These are phyloP conservation scores for Martes flavigula DNA, from an alignment of 2,797 vertebrate species.

Conservation along the genomic window DNA sequence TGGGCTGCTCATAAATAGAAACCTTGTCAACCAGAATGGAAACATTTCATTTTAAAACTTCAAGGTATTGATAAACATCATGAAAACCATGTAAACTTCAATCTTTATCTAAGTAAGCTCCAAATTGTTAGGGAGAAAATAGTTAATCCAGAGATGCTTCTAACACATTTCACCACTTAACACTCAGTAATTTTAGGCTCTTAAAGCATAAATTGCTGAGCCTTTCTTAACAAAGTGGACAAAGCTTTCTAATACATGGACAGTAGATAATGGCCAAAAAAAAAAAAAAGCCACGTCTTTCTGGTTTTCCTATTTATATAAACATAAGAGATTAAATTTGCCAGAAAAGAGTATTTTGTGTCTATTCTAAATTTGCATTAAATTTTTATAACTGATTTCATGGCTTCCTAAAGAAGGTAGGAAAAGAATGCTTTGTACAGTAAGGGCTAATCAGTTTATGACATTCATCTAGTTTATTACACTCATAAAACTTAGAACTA, in stretches of 20 bases:
- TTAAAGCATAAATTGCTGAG: constrained; percentile 23
- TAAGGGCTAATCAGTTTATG: constrained; percentile 7
- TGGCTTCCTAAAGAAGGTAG: not conserved
- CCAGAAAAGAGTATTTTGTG: not conserved
- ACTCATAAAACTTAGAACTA: not conserved
- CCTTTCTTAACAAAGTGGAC: not conserved
- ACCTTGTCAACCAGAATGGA: constrained; percentile 59
- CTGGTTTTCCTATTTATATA: constrained; percentile 21
- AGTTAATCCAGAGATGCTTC: constrained; percentile 53
- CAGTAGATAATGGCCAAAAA: not conserved
- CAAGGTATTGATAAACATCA: constrained; percentile 43
- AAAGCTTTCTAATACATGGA: constrained; percentile 32
- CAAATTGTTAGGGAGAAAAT: not conserved
- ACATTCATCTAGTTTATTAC: not conserved
- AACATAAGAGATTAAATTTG: not conserved
- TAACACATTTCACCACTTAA: not conserved
- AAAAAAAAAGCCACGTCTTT: not conserved
- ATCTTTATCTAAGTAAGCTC: constrained; percentile 12
- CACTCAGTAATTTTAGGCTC: constrained; percentile 12
- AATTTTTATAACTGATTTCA: not conserved
- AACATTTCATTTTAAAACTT: constrained; percentile 71
- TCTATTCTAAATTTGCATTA: not conserved
- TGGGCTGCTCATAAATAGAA: constrained; percentile 60
- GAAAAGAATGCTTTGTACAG: not conserved
- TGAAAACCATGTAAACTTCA: constrained; percentile 2